Percentiles rank a stretch among this genome's conserved stretches.
Conservation (phyloP, 64 coral and sea anemone genomes). For the Dendronephthya gigantea region DNA sequence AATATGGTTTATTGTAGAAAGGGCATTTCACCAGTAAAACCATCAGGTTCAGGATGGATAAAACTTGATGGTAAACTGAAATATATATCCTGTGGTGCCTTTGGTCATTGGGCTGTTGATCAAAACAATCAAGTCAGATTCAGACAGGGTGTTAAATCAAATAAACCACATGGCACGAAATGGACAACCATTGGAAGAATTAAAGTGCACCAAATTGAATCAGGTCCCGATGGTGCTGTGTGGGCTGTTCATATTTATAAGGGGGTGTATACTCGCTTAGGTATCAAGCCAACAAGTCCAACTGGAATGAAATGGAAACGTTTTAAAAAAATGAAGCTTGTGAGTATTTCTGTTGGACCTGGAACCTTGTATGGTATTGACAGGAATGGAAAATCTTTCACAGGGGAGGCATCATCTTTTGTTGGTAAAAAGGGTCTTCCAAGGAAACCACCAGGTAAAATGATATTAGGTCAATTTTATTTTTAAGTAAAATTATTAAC, state of each 20-base stretch:
- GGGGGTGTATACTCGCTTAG: background rate
- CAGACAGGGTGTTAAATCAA: background rate
- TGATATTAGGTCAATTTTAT: too few species aligned
- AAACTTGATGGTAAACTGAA: conserved; percentile 11
- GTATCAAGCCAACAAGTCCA: background rate
- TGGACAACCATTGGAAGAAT: background rate
- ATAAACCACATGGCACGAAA: background rate
- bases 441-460: too few species aligned
- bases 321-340: too few species aligned
- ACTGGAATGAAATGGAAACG: background rate
- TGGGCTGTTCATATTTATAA: background rate
- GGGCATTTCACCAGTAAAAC: background rate
- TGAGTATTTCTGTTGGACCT: too few species aligned
- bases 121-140: background rate
- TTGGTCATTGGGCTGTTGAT: conserved; percentile 15
- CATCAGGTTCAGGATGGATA: background rate
- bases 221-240: background rate
- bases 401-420: too few species aligned
- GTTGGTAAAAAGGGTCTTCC: too few species aligned
- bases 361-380: too few species aligned
- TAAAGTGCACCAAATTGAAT: background rate
- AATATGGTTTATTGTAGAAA: background rate
- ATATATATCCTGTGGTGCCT: background rate
- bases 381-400: too few species aligned
- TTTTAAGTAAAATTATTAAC: too few species aligned